Evolutionary conservation across 1,140 invertebrate species (phyloP).

Genomic region (Drosophila lini): DNA sequence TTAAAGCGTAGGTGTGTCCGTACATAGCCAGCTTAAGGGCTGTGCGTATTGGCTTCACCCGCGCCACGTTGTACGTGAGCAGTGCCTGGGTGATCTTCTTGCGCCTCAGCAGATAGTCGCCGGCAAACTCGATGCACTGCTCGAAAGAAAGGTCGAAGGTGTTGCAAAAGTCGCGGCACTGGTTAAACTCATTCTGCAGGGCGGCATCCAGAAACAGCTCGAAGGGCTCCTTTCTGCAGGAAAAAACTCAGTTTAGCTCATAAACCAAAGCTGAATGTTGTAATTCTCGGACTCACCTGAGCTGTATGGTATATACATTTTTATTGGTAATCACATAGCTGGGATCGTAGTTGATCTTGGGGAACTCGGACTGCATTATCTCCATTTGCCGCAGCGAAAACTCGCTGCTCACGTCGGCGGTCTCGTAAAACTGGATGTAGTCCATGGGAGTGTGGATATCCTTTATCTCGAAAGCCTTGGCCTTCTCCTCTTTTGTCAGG

Average conservation of each 20-base stretch:
- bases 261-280: background rate
- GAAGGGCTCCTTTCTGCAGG: slow-evolving; percentile 86
- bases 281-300: slow-evolving; percentile 84
- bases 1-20: slow-evolving; percentile 89
- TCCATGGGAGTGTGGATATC: slow-evolving; percentile 81
- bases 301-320: slow-evolving; percentile 88
- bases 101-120: slow-evolving; percentile 88
- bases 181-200: slow-evolving; percentile 65
- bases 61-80: slow-evolving; percentile 89
- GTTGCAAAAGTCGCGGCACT: slow-evolving; percentile 83
- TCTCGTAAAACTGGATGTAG: slow-evolving; percentile 78
- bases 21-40: slow-evolving; percentile 90
- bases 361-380: slow-evolving; percentile 81
- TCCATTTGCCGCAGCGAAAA: slow-evolving; percentile 79
- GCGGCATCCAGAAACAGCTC: slow-evolving; percentile 87
- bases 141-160: slow-evolving; percentile 89
- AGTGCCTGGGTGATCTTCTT: slow-evolving; percentile 88
- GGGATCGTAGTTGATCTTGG: slow-evolving; percentile 86
- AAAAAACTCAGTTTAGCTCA: background rate
- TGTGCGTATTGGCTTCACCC: slow-evolving; percentile 89
- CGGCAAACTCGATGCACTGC: slow-evolving; percentile 89
- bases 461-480: slow-evolving; percentile 85
- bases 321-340: slow-evolving; percentile 90
- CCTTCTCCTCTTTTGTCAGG: slow-evolving; percentile 85
- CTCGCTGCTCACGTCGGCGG: slow-evolving; percentile 62